These are phyloP conservation scores for Lasiurus borealis DNA, from an alignment of 2,113 vertebrate species.

Conservation along the genomic window DNA sequence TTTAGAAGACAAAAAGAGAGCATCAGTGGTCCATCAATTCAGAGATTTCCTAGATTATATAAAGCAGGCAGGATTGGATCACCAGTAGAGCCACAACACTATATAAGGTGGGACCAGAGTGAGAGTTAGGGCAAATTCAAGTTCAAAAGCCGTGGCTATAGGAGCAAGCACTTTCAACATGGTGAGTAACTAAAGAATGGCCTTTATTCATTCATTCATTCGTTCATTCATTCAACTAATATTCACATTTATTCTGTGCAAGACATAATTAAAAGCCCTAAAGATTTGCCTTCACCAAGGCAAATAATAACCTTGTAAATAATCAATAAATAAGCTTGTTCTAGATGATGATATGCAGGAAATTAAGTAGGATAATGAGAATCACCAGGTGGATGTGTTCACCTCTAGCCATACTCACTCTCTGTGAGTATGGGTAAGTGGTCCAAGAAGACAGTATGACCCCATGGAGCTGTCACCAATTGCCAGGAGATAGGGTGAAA, in stretches of 20 bases:
- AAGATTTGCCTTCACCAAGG: not conserved
- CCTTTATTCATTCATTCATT: not conserved
- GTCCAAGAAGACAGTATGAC: not conserved
- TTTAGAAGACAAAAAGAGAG: not conserved
- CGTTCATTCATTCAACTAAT: not conserved
- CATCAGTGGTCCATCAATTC: not conserved
- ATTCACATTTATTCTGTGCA: not conserved
- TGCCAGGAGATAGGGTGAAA: not conserved
- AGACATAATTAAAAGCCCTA: not conserved
- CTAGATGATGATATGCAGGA: not conserved
- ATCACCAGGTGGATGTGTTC: not conserved
- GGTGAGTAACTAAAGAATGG: not conserved
- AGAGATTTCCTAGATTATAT: not conserved
- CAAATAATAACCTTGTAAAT: conserved; percentile 3
- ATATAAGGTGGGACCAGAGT: not conserved
- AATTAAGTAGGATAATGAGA: not conserved
- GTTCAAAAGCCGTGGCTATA: not conserved
- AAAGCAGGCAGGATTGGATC: not conserved
- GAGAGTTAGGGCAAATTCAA: not conserved
- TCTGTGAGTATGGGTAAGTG: not conserved
- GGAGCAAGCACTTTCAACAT: not conserved
- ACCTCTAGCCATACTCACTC: not conserved
- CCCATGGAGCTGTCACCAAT: not conserved
- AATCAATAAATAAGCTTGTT: not conserved
- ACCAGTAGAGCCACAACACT: not conserved